Base-by-base conservation (phyloP, 2,113 vertebrate genomes). In the Trichomycterus rosablanca region DNA sequence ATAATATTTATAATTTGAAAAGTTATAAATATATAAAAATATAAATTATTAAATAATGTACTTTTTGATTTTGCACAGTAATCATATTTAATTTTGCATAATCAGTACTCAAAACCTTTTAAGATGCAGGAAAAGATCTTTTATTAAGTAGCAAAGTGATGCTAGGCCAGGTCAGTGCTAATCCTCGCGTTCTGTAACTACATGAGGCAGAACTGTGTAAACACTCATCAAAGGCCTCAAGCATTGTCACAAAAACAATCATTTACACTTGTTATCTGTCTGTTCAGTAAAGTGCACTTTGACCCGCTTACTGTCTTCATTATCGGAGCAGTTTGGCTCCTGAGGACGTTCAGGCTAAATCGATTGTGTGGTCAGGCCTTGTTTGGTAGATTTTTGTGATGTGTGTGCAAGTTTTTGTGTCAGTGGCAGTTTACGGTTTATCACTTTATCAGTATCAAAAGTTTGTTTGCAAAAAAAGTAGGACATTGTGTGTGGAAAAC, bases 211-310 rank as follows among this genome's bases (percentile, higher is more conserved):
- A 50, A 74, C 28, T 5, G 6, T 45, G 42, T 56, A 55, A 52
- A 35, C 58, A 67, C 66, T 71, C 57, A 82, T 77, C 64, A 76
- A 67, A 44, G 45, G n/a, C 28, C 30, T 66, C 63, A 57, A 28
- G 58, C 16, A n/a, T 1, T 43, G 53, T 46, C 43, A 10, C 59
- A 70, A 74, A 85, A 87, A 84, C 78, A 81, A 66, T 81, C 58
- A 86, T 87, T 85, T 83, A 42, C 72, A 79, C 80, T 76, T 76
- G 78, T 81, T 76, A 67, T 72, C 68, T 46, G 63, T 67, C 70
- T 72, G 14, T 12, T 12, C 1, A 10, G 6, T 5, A 8, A 14
- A 44, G 55, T 26, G 14, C 54, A 8, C 24, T 14, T 5, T 16
- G 39, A 14, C 39, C 39, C 48, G 51, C 26, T 20, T 28, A 46